Percentiles rank a stretch among this genome's conserved stretches.
These are phyloP conservation scores for Pedicia rivosa DNA, from an alignment of 2,888 invertebrate species.

Conservation along the genomic window DNA sequence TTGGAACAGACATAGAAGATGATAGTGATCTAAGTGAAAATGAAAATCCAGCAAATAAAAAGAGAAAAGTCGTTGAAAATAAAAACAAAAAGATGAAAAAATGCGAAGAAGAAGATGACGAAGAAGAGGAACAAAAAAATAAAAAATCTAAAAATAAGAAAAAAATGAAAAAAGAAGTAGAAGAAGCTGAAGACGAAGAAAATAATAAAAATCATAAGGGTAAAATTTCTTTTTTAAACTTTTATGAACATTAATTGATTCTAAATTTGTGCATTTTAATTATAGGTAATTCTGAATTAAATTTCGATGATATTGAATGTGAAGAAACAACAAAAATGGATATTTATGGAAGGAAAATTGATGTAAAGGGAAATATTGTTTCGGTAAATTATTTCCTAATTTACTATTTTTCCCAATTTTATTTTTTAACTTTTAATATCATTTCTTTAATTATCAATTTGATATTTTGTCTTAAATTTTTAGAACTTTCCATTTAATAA, in stretches of 20 bases:
- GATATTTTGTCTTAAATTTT: background rate
- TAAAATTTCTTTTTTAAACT: too few relatives aligned
- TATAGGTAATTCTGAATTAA: too few relatives aligned
- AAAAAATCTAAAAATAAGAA: background rate
- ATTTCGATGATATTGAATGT: background rate
- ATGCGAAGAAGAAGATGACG: conserved; percentile 3
- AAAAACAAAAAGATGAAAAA: conserved; percentile 15
- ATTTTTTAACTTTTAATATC: conserved; percentile 5
- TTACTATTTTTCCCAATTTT: conserved; percentile 6
- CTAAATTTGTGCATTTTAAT: too few relatives aligned
- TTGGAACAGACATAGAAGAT: conserved; percentile 25
- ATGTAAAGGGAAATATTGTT: conserved; percentile 63
- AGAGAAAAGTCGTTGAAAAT: conserved; percentile 15
- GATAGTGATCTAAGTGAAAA: conserved; percentile 7
- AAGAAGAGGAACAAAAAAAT: background rate
- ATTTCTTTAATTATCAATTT: too few relatives aligned
- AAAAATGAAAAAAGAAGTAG: background rate
- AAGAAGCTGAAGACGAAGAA: background rate
- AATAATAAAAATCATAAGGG: background rate
- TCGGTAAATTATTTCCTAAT: too few relatives aligned
- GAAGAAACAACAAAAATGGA: conserved; percentile 32
- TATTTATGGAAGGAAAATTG: conserved; percentile 79
- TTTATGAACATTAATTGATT: too few relatives aligned
- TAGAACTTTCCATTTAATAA: conserved; percentile 4
- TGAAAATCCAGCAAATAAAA: conserved; percentile 8